A percentile compares a stretch with the other conserved stretches of the same genome.
Conservation (phyloP, 2,113 vertebrate species). For the Cephalopterus ornatus region DNA sequence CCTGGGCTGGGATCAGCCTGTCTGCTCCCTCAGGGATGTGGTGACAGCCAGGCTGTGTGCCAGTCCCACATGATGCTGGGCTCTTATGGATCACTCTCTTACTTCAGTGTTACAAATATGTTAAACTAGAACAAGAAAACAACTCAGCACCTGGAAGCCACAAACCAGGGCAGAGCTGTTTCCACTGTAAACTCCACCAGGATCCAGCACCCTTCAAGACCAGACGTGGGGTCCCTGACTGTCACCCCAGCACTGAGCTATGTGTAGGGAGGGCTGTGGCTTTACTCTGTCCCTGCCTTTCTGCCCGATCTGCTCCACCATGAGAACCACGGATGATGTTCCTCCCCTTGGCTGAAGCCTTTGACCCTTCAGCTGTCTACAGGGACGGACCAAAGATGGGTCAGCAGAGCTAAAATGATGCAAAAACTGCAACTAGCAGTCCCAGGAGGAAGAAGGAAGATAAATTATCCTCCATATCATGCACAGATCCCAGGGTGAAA, state of each 20-base stretch:
- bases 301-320: not conserved
- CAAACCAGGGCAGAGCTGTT: not conserved
- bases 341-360: not conserved
- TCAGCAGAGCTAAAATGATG: not conserved
- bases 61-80: not conserved
- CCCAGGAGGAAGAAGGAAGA: not conserved
- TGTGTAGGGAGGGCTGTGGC: not conserved
- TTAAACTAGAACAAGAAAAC: conserved; percentile 22
- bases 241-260: not conserved
- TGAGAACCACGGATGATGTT: not conserved
- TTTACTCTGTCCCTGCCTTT: not conserved
- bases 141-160: not conserved
- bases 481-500: not conserved
- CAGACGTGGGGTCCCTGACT: not conserved
- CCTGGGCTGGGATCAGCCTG: not conserved
- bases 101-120: not conserved
- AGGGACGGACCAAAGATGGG: not conserved
- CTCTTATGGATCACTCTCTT: not conserved
- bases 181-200: not conserved
- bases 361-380: not conserved
- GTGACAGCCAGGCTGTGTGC: not conserved
- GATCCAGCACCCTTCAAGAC: not conserved
- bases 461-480: not conserved
- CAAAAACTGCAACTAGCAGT: not conserved
- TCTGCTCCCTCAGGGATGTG: not conserved